These are phyloP conservation scores for Drosophila kurseongensis DNA, from an alignment of 1,140 invertebrate species.

Conservation along the genomic window DNA sequence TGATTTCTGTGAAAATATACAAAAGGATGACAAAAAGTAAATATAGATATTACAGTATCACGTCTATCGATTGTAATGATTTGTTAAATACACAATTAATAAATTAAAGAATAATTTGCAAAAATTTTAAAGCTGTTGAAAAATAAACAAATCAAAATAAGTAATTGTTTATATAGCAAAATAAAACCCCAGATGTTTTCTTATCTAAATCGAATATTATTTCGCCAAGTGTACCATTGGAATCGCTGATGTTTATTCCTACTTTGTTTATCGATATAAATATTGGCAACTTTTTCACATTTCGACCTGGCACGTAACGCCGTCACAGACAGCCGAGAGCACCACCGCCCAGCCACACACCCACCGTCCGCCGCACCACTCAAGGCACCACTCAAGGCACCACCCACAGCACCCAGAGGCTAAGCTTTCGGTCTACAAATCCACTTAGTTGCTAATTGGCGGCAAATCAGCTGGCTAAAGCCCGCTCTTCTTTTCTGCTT, in stretches of 20 bases:
- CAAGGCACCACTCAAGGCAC: not conserved
- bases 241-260: conserved; percentile 44
- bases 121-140: no score
- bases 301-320: conserved; percentile 71
- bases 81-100: no score
- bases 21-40: no score
- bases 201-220: not conserved
- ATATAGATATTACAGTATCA: no score
- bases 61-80: no score
- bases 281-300: conserved; percentile 65
- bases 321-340: conserved; percentile 20
- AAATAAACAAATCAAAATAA: no score
- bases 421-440: conserved; percentile 64
- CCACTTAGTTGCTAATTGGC: conserved; percentile 80
- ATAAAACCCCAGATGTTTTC: no score
- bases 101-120: no score
- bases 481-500: conserved; percentile 35
- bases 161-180: no score
- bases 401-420: conserved; percentile 7
- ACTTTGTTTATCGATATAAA: conserved; percentile 82
- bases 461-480: conserved; percentile 67
- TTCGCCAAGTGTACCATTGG: conserved; percentile 12
- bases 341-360: no score
- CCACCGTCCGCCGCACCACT: not conserved
- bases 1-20: no score